These are phyloP conservation scores for Meriones psammophilus DNA, from an alignment of 2,797 vertebrate species.

Conservation along the genomic window DNA sequence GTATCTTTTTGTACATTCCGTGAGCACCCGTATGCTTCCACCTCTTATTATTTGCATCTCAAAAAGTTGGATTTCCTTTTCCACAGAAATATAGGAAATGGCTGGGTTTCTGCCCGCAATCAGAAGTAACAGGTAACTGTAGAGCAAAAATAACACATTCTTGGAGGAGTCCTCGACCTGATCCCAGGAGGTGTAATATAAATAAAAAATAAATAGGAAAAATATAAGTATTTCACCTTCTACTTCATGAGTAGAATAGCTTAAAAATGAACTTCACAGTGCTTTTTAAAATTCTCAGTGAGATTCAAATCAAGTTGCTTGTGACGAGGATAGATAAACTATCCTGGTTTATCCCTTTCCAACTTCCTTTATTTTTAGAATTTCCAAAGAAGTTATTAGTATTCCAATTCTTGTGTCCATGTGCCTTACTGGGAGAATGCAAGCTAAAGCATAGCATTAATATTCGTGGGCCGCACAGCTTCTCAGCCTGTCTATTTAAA, in stretches of 20 bases:
- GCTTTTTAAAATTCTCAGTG: not conserved
- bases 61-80: not conserved
- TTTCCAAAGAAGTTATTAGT: not conserved
- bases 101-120: not conserved
- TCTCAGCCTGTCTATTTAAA: not conserved
- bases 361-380: not conserved
- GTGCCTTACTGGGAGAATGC: not conserved
- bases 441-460: not conserved
- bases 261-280: not conserved
- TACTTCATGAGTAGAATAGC: not conserved
- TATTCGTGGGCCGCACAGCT: not conserved
- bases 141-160: not conserved
- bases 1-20: not conserved
- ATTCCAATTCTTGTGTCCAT: not conserved
- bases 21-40: not conserved
- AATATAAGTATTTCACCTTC: not conserved
- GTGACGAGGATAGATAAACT: not conserved
- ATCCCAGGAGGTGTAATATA: not conserved
- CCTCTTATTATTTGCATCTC: not conserved
- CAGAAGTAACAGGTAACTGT: not conserved
- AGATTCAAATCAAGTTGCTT: not conserved
- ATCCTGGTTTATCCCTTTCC: not conserved
- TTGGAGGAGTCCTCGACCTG: not conserved
- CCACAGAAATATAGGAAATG: not conserved
- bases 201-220: not conserved